Conservation (phyloP, 2,888 invertebrate genomes). For the Ditula angustiorana region DNA sequence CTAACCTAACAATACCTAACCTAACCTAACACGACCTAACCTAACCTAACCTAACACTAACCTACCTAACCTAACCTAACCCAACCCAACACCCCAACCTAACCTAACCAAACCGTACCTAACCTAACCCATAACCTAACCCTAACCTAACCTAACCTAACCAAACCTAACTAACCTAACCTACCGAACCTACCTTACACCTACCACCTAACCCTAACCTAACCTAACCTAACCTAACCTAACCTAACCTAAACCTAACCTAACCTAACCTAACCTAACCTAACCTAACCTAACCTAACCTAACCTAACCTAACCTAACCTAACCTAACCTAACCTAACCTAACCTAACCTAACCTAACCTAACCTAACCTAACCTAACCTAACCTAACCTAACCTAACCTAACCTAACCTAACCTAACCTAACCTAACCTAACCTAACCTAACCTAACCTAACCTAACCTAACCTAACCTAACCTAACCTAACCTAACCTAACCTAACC, state of each 20-base stretch:
- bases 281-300: slow-evolving; percentile 5
- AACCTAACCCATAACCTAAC: slow-evolving; percentile 27
- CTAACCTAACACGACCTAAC: slow-evolving; percentile 27
- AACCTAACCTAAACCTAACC: neutral
- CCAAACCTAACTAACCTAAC: neutral
- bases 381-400: slow-evolving; percentile 5
- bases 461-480: slow-evolving; percentile 5
- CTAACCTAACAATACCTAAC: neutral
- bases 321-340: slow-evolving; percentile 5
- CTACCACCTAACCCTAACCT: too few relatives aligned
- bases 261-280: neutral
- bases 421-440: slow-evolving; percentile 5
- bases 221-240: neutral
- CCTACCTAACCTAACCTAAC: slow-evolving; percentile 29
- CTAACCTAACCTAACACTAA: too few relatives aligned
- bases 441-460: slow-evolving; percentile 5
- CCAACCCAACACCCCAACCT: too few relatives aligned
- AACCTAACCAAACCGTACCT: slow-evolving; percentile 24
- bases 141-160: neutral
- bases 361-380: slow-evolving; percentile 5
- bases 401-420: slow-evolving; percentile 5
- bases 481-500: slow-evolving; percentile 5
- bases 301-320: slow-evolving; percentile 5
- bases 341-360: slow-evolving; percentile 5
- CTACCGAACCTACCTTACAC: too few relatives aligned